Evolutionary conservation across 2,797 vertebrate genomes (phyloP), one percentile per base, ranked within the genome.

Genomic region (Arremon aurantiirostris): DNA sequence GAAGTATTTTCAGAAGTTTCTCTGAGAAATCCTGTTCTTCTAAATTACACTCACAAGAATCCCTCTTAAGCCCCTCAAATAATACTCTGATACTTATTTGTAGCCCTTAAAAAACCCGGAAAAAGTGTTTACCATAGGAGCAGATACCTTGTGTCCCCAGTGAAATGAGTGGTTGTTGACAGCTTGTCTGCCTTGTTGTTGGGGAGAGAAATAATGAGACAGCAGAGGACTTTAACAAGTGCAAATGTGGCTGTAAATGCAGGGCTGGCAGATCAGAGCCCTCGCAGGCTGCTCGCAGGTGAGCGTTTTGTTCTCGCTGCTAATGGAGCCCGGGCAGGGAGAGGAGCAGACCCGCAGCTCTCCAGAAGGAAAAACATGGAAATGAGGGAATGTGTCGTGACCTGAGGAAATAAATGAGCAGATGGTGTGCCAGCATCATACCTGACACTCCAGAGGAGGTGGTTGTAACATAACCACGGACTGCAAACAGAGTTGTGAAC

Each of bases 351-450:
- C 49, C 65, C 6, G 0, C 13, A 28, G 52, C 64, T 90, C 47
- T 73, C 63, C 63, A 42, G 49, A 23, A 89, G 85, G 65, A 78
- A 82, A 52, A 71, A 34, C 53, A n/a, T 22, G 75, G 14, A 46
- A 87, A 59, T 46, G 91, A 94, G 61, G 79, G 80, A 72, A 59
- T 60, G 82, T 83, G 61, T 85, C 71, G 32, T 89, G 93, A 92
- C 86, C 93, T 34, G 75, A 87, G 84, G 84, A 92, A 90, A 92
- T n/a, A 73, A 95, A 81, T 59, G 93, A 95, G 81, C 94, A 97
- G 96, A 94, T 94, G 95, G 95, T 52, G 46, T 49, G 69, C 78
- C 82, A 91, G 92, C 90, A 80, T 77, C 89, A 13, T 66, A 92
- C 82, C 93, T 96, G 93, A 72, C 89, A 68, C 93, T 82, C 92